phyloP scores from a whole-genome alignment of 2,888 invertebrate species.

The Lithodes maja region DNA sequence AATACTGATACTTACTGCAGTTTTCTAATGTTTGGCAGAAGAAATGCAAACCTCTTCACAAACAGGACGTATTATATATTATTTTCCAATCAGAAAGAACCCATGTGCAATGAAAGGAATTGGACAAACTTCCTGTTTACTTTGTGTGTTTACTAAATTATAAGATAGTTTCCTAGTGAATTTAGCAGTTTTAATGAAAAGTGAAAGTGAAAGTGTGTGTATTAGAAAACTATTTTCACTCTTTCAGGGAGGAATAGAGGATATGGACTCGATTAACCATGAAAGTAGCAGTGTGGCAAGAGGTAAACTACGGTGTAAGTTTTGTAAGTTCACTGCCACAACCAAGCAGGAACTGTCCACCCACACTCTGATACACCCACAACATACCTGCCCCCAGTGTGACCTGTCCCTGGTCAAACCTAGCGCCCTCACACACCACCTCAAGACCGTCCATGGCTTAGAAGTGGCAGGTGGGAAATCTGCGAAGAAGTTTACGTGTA shows the following conservation, averaged over 20 bases:
- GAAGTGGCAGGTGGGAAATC: background rate
- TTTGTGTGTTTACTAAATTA: background rate
- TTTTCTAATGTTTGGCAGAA: no score
- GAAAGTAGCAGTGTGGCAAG: background rate
- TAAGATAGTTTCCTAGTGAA: background rate
- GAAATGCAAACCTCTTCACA: no score
- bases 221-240: conserved; percentile 2
- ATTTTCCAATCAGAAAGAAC: no score
- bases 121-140: background rate
- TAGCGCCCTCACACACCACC: conserved; percentile 40
- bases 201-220: background rate
- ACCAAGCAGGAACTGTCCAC: conserved; percentile 22
- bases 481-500: background rate
- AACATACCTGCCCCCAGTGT: conserved; percentile 46
- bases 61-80: no score
- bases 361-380: conserved; percentile 35
- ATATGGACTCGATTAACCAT: conserved; percentile 14
- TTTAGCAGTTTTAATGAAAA: background rate
- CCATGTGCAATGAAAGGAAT: no score
- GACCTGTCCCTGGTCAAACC: conserved; percentile 38
- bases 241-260: conserved; percentile 50
- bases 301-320: conserved; percentile 36
- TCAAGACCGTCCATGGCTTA: conserved; percentile 44
- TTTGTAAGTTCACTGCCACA: conserved; percentile 17
- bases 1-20: no score